Evolutionary conservation across 2,113 vertebrate genomes (phyloP).

Genomic region (Tyrannus savana): DNA sequence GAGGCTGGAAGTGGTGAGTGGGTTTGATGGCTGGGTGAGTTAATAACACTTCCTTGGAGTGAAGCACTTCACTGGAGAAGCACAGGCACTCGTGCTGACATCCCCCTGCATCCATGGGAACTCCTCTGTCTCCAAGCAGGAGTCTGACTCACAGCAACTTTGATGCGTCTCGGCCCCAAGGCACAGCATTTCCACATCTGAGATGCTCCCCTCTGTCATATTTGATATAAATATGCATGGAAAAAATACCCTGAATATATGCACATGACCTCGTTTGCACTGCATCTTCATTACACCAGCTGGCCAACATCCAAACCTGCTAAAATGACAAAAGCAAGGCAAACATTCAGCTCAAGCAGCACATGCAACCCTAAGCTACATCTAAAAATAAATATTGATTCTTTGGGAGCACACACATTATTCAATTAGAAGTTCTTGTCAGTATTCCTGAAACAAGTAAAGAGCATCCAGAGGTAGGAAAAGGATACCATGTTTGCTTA

Average conservation of each 20-base stretch:
- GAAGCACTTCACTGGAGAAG: background rate
- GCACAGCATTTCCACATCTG: background rate
- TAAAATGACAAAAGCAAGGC: background rate
- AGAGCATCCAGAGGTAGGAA: background rate
- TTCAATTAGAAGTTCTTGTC: background rate
- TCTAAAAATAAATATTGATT: background rate
- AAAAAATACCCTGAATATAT: background rate
- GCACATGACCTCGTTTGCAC: background rate
- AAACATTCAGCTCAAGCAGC: background rate
- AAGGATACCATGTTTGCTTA: background rate
- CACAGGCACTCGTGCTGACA: background rate
- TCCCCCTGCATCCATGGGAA: background rate
- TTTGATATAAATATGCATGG: background rate
- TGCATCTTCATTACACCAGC: background rate
- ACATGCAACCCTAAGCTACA: background rate
- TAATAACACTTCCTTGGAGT: background rate
- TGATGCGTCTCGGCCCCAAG: background rate
- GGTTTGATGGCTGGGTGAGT: conserved; percentile 6
- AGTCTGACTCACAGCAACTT: background rate
- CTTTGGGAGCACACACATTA: background rate
- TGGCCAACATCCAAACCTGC: background rate
- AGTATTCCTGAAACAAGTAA: background rate
- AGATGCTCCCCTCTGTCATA: background rate
- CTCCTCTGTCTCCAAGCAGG: background rate
- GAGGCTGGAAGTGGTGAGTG: background rate